These are phyloP conservation scores for Emmelina monodactyla DNA, from an alignment of 2,888 invertebrate species.

Conservation along the genomic window DNA sequence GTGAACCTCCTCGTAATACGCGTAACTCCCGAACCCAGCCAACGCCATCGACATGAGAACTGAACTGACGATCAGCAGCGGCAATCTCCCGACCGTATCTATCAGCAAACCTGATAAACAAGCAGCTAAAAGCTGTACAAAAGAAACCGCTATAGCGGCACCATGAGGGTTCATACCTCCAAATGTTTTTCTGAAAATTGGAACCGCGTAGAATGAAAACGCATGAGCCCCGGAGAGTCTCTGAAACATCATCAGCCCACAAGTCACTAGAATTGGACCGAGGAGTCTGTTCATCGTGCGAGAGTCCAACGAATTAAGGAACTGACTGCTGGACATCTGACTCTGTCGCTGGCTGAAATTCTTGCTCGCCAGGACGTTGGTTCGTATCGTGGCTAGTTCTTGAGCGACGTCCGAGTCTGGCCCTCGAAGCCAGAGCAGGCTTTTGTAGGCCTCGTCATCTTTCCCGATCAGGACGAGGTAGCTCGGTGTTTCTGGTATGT, in stretches of 20 bases:
- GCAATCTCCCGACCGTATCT: conserved; percentile 85
- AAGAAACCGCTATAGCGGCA: conserved; percentile 85
- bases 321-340: conserved; percentile 47
- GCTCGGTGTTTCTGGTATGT: conserved; percentile 90
- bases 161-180: conserved; percentile 82
- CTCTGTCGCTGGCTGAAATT: conserved; percentile 57
- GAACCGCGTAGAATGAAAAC: conserved; percentile 85
- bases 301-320: conserved; percentile 46
- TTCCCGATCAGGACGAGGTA: conserved; percentile 79
- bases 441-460: conserved; percentile 70
- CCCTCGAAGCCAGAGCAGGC: conserved; percentile 85
- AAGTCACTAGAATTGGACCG: conserved; percentile 83
- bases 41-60: conserved; percentile 87
- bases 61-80: conserved; percentile 83
- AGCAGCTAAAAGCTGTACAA: conserved; percentile 86
- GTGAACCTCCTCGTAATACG: conserved; percentile 78
- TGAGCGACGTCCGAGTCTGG: conserved; percentile 78
- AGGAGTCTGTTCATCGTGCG: conserved; percentile 54
- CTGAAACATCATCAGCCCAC: conserved; percentile 90
- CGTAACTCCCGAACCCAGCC: conserved; percentile 84
- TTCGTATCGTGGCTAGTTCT: conserved; percentile 75
- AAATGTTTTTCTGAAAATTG: conserved; percentile 86
- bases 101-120: conserved; percentile 82
- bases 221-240: conserved; percentile 84
- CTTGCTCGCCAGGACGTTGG: conserved; percentile 69